Evolutionary conservation across 2,888 invertebrate genomes (phyloP).

Genomic region (Scaptomyza caliginosa): DNA sequence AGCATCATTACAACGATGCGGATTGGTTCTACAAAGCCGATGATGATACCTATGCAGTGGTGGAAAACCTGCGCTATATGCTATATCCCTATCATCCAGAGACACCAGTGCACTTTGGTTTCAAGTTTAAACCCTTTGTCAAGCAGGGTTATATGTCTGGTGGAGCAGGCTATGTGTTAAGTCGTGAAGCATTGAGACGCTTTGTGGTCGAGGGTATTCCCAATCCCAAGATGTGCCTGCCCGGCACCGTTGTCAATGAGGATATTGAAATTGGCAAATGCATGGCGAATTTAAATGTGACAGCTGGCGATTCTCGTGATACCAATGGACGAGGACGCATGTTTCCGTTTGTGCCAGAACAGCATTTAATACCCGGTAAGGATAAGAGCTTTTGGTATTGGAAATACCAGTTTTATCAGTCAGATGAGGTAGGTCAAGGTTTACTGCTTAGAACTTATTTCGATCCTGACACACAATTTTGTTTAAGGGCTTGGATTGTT

Average conservation of each 20-base stretch:
- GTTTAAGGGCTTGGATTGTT: conserved; percentile 86
- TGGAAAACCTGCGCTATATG: conserved; percentile 26
- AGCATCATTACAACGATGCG: conserved; percentile 21
- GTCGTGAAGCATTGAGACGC: conserved; percentile 21
- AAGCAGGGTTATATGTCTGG: conserved; percentile 29
- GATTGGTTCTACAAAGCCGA: conserved; percentile 30
- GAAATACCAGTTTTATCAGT: conserved; percentile 95
- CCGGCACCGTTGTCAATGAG: neutral
- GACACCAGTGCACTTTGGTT: conserved; percentile 15
- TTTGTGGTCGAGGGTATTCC: conserved; percentile 16
- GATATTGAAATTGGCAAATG: conserved; percentile 86
- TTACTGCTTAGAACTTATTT: neutral
- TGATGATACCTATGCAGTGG: conserved; percentile 20
- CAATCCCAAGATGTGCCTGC: neutral
- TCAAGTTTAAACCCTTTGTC: conserved; percentile 17
- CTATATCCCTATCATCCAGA: conserved; percentile 20
- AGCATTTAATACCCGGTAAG: conserved; percentile 90
- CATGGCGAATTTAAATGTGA: conserved; percentile 92
- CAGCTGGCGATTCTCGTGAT: conserved; percentile 95
- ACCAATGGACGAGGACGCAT: conserved; percentile 93
- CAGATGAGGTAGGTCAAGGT: conserved; percentile 86
- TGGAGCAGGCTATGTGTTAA: conserved; percentile 22
- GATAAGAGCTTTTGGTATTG: conserved; percentile 95
- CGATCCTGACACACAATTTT: neutral
- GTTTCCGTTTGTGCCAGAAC: conserved; percentile 96